Evolutionary conservation across 2,113 vertebrate genomes (phyloP).

Genomic region (Loxodonta africana): DNA sequence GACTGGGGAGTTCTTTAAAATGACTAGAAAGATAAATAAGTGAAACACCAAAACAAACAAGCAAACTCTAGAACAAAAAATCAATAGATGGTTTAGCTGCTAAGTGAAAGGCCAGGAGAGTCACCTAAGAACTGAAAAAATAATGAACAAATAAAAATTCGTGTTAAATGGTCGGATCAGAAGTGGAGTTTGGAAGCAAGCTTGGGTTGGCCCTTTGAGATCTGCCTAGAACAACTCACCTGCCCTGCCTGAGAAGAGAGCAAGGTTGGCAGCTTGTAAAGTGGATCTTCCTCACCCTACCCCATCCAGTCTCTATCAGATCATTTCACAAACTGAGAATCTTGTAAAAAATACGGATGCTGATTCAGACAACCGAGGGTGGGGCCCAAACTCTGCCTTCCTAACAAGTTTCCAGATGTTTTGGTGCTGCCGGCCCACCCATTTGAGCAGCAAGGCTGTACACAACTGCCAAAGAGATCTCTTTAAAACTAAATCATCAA

Average conservation of each 20-base stretch:
- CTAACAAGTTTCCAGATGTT: background rate
- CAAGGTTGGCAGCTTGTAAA: fast-evolving
- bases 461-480: background rate
- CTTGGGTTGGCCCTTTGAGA: background rate
- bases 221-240: background rate
- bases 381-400: background rate
- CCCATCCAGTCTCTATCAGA: background rate
- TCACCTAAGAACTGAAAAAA: background rate
- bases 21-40: background rate
- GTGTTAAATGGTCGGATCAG: background rate
- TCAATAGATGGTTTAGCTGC: background rate
- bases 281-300: background rate
- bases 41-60: background rate
- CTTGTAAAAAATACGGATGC: background rate
- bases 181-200: background rate
- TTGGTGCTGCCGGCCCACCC: fast-evolving
- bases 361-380: background rate
- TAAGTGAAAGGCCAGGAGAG: slow-evolving; percentile 4
- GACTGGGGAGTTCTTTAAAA: background rate
- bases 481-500: background rate
- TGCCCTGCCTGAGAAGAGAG: background rate
- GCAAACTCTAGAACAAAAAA: background rate
- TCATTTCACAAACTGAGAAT: background rate
- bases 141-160: background rate
- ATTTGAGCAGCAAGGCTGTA: background rate